phyloP scores from a whole-genome alignment of 37 sponge, comb jelly and placozoan genomes.

The Chondrilla cf. caribensis region DNA sequence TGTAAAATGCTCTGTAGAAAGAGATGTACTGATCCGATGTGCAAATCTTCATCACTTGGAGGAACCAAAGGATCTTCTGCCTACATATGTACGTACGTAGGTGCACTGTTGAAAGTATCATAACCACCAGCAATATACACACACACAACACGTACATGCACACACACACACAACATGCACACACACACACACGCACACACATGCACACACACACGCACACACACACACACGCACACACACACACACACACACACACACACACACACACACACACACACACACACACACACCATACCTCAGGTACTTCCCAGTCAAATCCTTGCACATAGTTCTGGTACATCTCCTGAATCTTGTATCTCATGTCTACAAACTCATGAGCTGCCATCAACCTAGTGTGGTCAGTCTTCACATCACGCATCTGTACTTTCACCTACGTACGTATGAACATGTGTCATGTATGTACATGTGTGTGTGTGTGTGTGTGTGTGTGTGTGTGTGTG shows the following conservation, averaged over 20 bases:
- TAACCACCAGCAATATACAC: too few relatives aligned
- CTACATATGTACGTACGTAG: too few relatives aligned
- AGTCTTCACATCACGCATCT: constrained; percentile 42
- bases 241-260: not conserved
- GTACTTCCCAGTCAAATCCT: constrained; percentile 57
- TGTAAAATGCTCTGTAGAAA: constrained; percentile 50
- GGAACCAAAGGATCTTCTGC: constrained; percentile 65
- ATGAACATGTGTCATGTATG: too few relatives aligned
- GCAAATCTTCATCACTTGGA: constrained; percentile 30
- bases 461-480: not conserved
- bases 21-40: constrained; percentile 65
- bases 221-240: too few relatives aligned
- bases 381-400: constrained; percentile 54
- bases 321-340: constrained; percentile 74
- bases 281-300: constrained; percentile 29
- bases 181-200: not conserved
- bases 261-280: not conserved
- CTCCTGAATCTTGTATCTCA: constrained; percentile 66
- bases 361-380: constrained; percentile 49
- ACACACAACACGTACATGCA: too few relatives aligned
- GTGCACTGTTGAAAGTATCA: too few relatives aligned
- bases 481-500: not conserved
- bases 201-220: too few relatives aligned
- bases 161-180: not conserved
- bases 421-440: constrained; percentile 38